Evolutionary conservation across 2,797 vertebrate species (phyloP).

Genomic region (Zenarchopterus dispar): DNA sequence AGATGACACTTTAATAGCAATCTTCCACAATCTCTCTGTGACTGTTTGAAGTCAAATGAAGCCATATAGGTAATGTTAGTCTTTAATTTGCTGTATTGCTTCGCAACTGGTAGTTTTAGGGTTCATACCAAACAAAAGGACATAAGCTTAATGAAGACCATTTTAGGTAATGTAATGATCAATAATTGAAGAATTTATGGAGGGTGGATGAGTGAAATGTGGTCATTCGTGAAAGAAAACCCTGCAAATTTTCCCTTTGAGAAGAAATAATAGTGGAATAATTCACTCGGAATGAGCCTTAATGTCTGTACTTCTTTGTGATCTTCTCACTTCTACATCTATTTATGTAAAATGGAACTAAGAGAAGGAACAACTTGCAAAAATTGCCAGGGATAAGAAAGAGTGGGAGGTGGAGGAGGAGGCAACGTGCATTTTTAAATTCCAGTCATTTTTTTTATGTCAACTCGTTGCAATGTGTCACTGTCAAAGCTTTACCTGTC

Average conservation of each 20-base stretch:
- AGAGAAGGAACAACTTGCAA: conserved; percentile 23
- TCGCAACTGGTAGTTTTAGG: conserved; percentile 19
- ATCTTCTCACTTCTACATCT: conserved; percentile 38
- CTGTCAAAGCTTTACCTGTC: conserved; percentile 85
- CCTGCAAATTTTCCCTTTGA: conserved; percentile 46
- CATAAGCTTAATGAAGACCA: conserved; percentile 61
- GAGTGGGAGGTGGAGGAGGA: conserved; percentile 16
- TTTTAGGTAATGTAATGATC: conserved; percentile 65
- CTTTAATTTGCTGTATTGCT: conserved; percentile 43
- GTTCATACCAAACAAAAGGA: conserved; percentile 61
- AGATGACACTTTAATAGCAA: conserved; percentile 32
- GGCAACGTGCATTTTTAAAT: conserved; percentile 73
- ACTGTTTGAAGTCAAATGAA: conserved; percentile 29
- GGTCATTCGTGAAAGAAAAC: conserved; percentile 57
- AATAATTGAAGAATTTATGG: conserved; percentile 70
- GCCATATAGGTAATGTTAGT: conserved; percentile 29
- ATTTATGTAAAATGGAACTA: conserved; percentile 59
- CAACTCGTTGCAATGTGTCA: conserved; percentile 81
- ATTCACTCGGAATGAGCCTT: conserved; percentile 44
- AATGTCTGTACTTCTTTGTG: conserved; percentile 51
- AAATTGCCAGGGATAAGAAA: conserved; percentile 7
- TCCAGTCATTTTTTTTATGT: conserved; percentile 80
- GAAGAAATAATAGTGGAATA: conserved; percentile 52
- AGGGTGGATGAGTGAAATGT: conserved; percentile 68
- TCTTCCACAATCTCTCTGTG: conserved; percentile 19